Base-by-base conservation (phyloP, 2,113 vertebrate genomes). In the Hippoglossus stenolepis region DNA sequence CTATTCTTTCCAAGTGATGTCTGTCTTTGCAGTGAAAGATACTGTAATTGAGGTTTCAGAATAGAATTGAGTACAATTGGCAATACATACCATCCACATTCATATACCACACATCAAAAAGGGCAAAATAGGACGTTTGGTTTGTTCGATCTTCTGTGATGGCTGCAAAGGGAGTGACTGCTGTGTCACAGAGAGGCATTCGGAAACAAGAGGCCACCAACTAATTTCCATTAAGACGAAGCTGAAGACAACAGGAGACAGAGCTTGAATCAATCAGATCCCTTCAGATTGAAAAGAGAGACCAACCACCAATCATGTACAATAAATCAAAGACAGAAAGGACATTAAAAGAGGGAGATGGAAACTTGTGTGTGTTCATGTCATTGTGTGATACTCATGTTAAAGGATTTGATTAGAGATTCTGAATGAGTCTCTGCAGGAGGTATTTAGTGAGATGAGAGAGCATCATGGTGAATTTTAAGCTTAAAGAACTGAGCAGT, bases 101-200 rank as follows among this genome's bases (percentile, higher is more conserved):
- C 91, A 93, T 90, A 91, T 87, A 94, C 93, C 93, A 82, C 91
- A 93, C 87, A 86, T 83, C 64, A 65, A 3, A 49, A 58, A 23
- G 31, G 21, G 20, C 24, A 24, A 1, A 23, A 43, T 15, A 13
- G 6, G 49, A 70, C 4, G 31, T 5, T 64, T 58, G 23, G 8
- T 72, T 53, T 35, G 21, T 17, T 79, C 38, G 1, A 28, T 80
- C 77, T 88, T 90, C 87, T 83, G 77, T 83, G 87, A 93, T 92
- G 90, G 88, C 90, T 87, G 68, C 59, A 75, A 81, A 70, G 49
- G 43, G 12, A 78, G 47, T 20, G 47, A 35, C 12, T 20, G 12
- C 38, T 57, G 49, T 2, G 76, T 59, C 23, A 69, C 38, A 47
- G 59, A 77, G 38, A 80, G 38, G 23, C 28, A 2, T 13, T 77